Percentiles rank a stretch among this genome's conserved stretches.
phyloP scores from a whole-genome alignment of 2,888 invertebrate species.

The Polyommatus iphigenia region DNA sequence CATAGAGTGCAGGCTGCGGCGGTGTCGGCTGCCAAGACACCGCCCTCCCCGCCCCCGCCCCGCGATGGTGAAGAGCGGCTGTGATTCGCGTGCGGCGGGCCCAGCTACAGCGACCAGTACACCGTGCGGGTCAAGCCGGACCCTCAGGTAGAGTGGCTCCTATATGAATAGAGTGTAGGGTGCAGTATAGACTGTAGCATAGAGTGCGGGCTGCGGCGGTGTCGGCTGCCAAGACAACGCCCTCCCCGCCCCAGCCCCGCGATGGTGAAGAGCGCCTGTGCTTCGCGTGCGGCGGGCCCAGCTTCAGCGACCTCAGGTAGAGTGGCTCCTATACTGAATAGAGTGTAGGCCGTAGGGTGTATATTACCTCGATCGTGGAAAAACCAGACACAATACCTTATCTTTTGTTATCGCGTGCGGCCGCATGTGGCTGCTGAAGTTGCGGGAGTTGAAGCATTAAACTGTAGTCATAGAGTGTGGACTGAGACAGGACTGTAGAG shows the following conservation, averaged over 20 bases:
- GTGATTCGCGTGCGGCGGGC: conserved; percentile 86
- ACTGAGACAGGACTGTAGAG: too few relatives aligned
- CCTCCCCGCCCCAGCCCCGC: conserved; percentile 73
- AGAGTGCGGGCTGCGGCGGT: background rate
- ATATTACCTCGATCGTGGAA: too few relatives aligned
- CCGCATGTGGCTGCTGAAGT: too few relatives aligned
- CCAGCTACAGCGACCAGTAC: conserved; percentile 84
- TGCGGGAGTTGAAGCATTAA: too few relatives aligned
- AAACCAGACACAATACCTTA: too few relatives aligned
- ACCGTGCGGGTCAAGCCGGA: conserved; percentile 81
- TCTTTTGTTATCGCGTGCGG: too few relatives aligned
- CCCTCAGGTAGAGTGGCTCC: conserved; percentile 55
- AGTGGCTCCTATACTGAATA: background rate
- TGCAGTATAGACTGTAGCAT: background rate
- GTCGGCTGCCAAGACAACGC: background rate
- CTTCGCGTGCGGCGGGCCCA: conserved; percentile 86
- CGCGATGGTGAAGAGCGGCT: conserved; percentile 73
- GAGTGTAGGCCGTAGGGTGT: too few relatives aligned
- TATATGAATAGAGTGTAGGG: background rate
- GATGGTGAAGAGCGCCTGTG: conserved; percentile 73
- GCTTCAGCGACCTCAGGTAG: conserved; percentile 82
- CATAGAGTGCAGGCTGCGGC: conserved; percentile 41
- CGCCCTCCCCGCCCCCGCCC: conserved; percentile 68
- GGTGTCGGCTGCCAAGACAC: conserved; percentile 75
- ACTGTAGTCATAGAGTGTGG: background rate